These are phyloP conservation scores for Bubo blakistoni DNA, from an alignment of 2,113 vertebrate genomes.

Conservation along the genomic window DNA sequence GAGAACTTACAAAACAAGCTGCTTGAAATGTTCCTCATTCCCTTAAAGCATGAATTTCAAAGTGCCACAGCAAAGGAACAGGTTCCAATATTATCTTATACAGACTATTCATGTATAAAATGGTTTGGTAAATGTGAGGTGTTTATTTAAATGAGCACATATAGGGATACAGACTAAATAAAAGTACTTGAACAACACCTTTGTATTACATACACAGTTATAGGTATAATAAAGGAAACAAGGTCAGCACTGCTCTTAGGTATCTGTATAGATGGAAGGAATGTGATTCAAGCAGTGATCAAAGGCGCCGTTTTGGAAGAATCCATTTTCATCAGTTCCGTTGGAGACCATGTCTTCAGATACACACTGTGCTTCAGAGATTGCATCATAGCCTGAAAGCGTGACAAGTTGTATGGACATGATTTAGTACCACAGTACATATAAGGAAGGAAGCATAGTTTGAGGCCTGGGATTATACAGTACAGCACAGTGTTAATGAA, in stretches of 20 bases:
- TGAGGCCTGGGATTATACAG: background rate
- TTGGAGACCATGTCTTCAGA: constrained; percentile 79
- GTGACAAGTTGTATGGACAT: background rate
- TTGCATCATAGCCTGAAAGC: constrained; percentile 83
- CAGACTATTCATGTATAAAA: constrained; percentile 70
- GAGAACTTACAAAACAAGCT: constrained; percentile 67
- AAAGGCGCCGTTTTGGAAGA: constrained; percentile 90
- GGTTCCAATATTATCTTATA: constrained; percentile 60
- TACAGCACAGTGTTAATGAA: background rate
- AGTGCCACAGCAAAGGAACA: constrained; percentile 74
- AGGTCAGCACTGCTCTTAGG: constrained; percentile 67
- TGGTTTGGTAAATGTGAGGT: constrained; percentile 69
- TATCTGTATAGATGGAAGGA: constrained; percentile 92
- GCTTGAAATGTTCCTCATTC: constrained; percentile 62
- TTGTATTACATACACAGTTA: constrained; percentile 66
- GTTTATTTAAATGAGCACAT: constrained; percentile 69
- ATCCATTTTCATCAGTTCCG: constrained; percentile 85
- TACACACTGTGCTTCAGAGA: constrained; percentile 79
- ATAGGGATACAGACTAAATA: constrained; percentile 70
- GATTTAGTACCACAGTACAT: background rate
- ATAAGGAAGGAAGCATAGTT: background rate
- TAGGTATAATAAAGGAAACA: constrained; percentile 45
- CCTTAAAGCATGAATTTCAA: constrained; percentile 71
- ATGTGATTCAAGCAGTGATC: constrained; percentile 94
- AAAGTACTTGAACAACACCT: constrained; percentile 59